phyloP scores from a whole-genome alignment of 1,140 invertebrate genomes.

The Zaprionus tsacasi region DNA sequence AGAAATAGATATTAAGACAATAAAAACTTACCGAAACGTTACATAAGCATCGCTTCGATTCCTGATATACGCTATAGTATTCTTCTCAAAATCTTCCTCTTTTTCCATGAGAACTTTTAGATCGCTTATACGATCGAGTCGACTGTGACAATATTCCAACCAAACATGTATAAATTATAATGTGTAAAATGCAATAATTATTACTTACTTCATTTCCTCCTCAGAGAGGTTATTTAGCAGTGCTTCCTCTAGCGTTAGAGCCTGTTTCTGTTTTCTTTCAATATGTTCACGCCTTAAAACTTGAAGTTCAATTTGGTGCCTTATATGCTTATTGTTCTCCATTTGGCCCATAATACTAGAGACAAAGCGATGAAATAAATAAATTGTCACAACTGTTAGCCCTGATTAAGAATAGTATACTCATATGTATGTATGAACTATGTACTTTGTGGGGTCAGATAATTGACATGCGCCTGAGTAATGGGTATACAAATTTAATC shows the following conservation, averaged over 20 bases:
- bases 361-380: background rate
- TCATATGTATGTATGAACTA: no score
- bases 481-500: background rate
- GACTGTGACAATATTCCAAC: slow-evolving; percentile 36
- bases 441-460: no score
- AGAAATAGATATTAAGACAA: background rate
- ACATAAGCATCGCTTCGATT: slow-evolving; percentile 63
- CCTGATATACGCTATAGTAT: slow-evolving; percentile 55
- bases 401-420: no score
- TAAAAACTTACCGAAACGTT: slow-evolving; percentile 44
- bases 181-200: background rate
- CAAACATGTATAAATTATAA: background rate
- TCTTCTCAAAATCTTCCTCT: slow-evolving; percentile 45
- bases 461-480: no score
- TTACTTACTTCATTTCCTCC: slow-evolving; percentile 64
- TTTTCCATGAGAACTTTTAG: slow-evolving; percentile 48
- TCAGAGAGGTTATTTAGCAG: slow-evolving; percentile 68
- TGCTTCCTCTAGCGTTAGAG: slow-evolving; percentile 53
- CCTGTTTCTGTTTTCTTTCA: slow-evolving; percentile 63
- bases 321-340: slow-evolving; percentile 64
- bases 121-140: slow-evolving; percentile 58
- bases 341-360: slow-evolving; percentile 67
- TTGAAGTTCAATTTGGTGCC: slow-evolving; percentile 59
- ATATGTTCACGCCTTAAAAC: slow-evolving; percentile 56
- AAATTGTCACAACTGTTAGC: background rate